These are phyloP conservation scores for Gastrophysa polygoni DNA, from an alignment of 2,888 invertebrate species.

Conservation along the genomic window DNA sequence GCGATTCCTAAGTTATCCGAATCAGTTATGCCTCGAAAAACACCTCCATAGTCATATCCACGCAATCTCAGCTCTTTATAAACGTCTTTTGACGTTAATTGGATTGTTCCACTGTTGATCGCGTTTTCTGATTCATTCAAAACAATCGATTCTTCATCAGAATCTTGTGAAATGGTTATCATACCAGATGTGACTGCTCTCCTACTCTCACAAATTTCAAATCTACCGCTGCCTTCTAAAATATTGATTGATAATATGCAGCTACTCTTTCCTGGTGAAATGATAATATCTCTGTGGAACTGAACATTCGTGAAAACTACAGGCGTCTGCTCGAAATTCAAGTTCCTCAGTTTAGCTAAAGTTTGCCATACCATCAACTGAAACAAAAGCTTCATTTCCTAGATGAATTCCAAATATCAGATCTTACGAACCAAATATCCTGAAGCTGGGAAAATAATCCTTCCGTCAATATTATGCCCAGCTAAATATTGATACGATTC, in stretches of 20 bases:
- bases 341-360: constrained; percentile 78
- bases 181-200: constrained; percentile 81
- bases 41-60: constrained; percentile 84
- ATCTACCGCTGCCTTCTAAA: constrained; percentile 82
- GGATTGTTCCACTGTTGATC: too few species aligned
- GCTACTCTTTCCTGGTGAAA: constrained; percentile 81
- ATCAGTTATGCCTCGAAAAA: constrained; percentile 79
- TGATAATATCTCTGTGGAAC: constrained; percentile 91
- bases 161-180: constrained; percentile 70
- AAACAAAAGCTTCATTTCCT: constrained; percentile 33
- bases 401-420: too few species aligned
- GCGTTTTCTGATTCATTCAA: constrained; percentile 57
- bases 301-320: constrained; percentile 89
- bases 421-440: constrained; percentile 51
- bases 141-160: constrained; percentile 67
- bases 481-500: constrained; percentile 30
- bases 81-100: constrained; percentile 70
- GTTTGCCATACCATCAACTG: constrained; percentile 85
- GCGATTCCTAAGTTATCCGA: constrained; percentile 73
- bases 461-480: constrained; percentile 46
- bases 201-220: constrained; percentile 89
- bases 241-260: constrained; percentile 84
- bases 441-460: constrained; percentile 65
- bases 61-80: constrained; percentile 87
- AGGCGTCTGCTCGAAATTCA: constrained; percentile 77